These are phyloP conservation scores for Lissocephala sabroskyi DNA, from an alignment of 2,888 invertebrate species.

Conservation along the genomic window DNA sequence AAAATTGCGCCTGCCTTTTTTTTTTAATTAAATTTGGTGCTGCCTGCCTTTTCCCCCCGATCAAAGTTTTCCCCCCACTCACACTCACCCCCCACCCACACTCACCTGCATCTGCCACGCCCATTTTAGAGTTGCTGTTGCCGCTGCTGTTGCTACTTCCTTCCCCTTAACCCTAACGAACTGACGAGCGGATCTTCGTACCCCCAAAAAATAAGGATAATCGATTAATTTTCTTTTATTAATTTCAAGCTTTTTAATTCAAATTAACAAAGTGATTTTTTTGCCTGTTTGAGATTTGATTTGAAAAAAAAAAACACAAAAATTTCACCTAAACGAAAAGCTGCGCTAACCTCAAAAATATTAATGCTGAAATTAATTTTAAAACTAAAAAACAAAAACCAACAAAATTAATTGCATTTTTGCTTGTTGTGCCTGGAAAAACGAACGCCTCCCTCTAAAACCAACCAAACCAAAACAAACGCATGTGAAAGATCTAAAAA, in stretches of 20 bases:
- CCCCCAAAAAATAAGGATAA: neutral
- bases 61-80: neutral
- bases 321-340: constrained; percentile 1
- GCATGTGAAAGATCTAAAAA: constrained; percentile 30
- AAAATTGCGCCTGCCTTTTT: neutral
- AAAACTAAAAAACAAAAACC: constrained; percentile 28
- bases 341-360: neutral
- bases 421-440: constrained; percentile 50
- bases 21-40: too few relatives aligned
- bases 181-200: neutral
- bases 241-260: constrained; percentile 11
- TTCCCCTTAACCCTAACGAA: constrained; percentile 4
- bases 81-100: constrained; percentile 1
- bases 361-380: constrained; percentile 25
- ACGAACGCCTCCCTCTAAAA: neutral
- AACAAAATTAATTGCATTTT: constrained; percentile 22
- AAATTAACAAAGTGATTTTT: constrained; percentile 38
- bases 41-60: constrained; percentile 8
- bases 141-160: neutral
- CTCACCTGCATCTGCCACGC: neutral
- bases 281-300: constrained; percentile 68
- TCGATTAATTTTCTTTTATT: constrained; percentile 4
- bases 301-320: constrained; percentile 23
- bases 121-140: too few relatives aligned
- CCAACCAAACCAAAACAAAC: constrained; percentile 16